Evolutionary conservation across 2,888 invertebrate species (phyloP), one percentile per base, ranked within the genome.

Genomic region (Agrilus mali): DNA sequence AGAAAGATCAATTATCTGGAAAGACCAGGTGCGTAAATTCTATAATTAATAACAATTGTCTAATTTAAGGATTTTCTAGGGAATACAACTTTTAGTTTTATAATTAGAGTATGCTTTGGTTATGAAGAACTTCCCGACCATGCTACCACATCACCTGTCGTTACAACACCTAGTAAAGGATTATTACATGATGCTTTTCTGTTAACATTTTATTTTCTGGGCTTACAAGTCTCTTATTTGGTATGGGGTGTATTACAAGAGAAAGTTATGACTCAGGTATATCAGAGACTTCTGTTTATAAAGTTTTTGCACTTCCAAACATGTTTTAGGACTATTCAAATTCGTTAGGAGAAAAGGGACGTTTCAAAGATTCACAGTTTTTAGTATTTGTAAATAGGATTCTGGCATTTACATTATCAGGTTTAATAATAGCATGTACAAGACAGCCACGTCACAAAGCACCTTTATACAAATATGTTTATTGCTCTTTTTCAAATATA

Each of bases 241-340:
- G 86, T 90, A 45, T 97, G 96, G 96, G 97, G 97, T 6, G 75
- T 96, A 47, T 71, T 98, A 47, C 97, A 98, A 67, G 98, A 98
- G 69, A 90, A 95, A 70, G 90, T 98, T 45, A 97, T 98, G 92
- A 97, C 97, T 0, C 80, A 81, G 71, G 80, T 80, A 44, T 43
- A 36, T 37, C 15, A 20, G 32, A 31, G 17, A 4, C 5, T 7
- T 46, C 10, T 7, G 4, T 13, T 8, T 13, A 37, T 41, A 36
- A 7, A 7, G 7, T 8, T 42, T 32, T 31, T 34, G 34, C 32
- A 33, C 12, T 43, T 43, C 14, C 41, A 4, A 41, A 34, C 36
- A 36, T 42, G 3, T 42, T 47, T 10, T 48, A 53, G 51, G 54
- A 64, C 55, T 90, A 90, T 63, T 69, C 68, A 31, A 76, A 80